Base-by-base conservation (phyloP, 2,888 invertebrate species). In the Quadroppia sp. region DNA sequence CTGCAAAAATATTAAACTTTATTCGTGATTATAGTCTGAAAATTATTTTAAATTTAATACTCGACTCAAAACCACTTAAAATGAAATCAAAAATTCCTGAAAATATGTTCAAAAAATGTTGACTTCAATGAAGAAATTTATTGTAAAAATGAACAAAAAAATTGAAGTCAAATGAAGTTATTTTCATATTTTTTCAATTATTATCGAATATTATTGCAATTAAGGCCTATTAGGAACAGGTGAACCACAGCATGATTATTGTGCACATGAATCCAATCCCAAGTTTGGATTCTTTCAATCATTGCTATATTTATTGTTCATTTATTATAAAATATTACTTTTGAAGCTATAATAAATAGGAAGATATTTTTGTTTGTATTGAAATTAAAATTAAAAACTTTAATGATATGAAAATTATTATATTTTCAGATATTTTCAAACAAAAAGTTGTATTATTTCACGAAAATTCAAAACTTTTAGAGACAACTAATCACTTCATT, bases 331-430 rank as follows among this genome's bases (percentile, higher is more conserved):
- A 36, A 4, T 36, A 7, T 45, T 13, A 13, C 4, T 36, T 36
- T 36, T 36, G 15, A 56, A 56, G 28, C 56, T 56, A 56, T 56
- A 56, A 56, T 28, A 56, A 56, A 56, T 20, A 28, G 56, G 28
- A 25, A 23, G 23, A 13, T 13, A 11, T 53, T 53, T 53, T 53
- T 23, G n/a, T n/a, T n/a, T n/a, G n/a, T n/a, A 30, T 56, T 56
- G 56, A 56, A 30, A 17, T 25, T 11, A 13, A 36, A 36, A 36
- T 36, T 36, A 11, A 36, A 36, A 36, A 36, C n/a, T n/a, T n/a
- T n/a, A n/a, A n/a, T n/a, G n/a, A n/a, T n/a, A n/a, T n/a, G n/a
- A n/a, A n/a, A n/a, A n/a, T n/a, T n/a, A n/a, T n/a, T n/a, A n/a
- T n/a, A n/a, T n/a, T n/a, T n/a, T n/a, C n/a, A n/a, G n/a, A n/a